Conservation (phyloP, 2,113 vertebrate species). For the Apus apus region DNA sequence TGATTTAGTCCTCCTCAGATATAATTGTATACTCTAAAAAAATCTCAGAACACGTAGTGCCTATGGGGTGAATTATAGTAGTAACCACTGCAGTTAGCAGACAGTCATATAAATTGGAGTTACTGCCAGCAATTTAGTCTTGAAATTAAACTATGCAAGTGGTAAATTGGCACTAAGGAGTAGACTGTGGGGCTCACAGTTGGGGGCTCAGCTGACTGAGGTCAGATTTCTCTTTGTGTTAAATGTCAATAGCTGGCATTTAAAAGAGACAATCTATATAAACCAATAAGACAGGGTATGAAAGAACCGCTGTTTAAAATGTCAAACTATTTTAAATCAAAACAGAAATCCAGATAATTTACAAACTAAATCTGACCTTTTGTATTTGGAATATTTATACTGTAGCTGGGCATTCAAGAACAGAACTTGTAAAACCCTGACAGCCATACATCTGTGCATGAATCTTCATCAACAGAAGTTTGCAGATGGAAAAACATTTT, state of each 20-base stretch:
- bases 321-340: slow-evolving; percentile 81
- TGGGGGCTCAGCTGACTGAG: slow-evolving; percentile 72
- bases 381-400: slow-evolving; percentile 75
- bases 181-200: slow-evolving; percentile 55
- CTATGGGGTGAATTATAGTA: slow-evolving; percentile 12
- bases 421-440: slow-evolving; percentile 67
- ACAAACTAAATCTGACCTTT: slow-evolving; percentile 80
- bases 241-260: slow-evolving; percentile 81
- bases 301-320: slow-evolving; percentile 77
- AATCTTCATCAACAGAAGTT: slow-evolving; percentile 39
- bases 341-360: slow-evolving; percentile 78
- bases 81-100: background rate
- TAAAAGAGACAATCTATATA: slow-evolving; percentile 80
- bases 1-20: background rate
- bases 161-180: slow-evolving; percentile 72
- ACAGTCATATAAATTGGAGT: slow-evolving; percentile 28
- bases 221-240: slow-evolving; percentile 78
- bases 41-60: slow-evolving; percentile 4
- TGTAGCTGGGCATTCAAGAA: slow-evolving; percentile 60
- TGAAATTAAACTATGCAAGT: slow-evolving; percentile 64
- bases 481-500: slow-evolving; percentile 62
- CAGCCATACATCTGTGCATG: slow-evolving; percentile 63
- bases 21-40: slow-evolving; percentile 1
- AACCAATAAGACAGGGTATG: slow-evolving; percentile 72
- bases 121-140: slow-evolving; percentile 52